Evolutionary conservation across 2,797 vertebrate species (phyloP), one percentile per base, ranked within the genome.

Genomic region (Parauchenoglanis punctatus): DNA sequence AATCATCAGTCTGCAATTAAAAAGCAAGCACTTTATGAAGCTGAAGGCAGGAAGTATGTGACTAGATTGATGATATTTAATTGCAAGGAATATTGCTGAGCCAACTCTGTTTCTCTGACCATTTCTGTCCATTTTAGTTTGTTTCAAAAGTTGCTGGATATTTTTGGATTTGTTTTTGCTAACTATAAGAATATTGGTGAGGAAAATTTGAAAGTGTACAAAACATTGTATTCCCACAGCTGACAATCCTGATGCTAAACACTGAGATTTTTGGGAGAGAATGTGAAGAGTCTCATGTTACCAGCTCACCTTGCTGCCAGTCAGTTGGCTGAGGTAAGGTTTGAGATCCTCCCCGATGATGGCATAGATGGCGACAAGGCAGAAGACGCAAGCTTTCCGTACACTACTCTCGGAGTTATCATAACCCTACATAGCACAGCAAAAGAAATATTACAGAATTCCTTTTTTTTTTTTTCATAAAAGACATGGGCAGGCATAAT

Each of bases 371-470:
- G 98, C 97, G 92, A 99, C 98, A 87, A 99, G 95, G 93, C 98
- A 99, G 96, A 99, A 99, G 89, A 99, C 98, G 52, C 98, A 99
- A 7, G 98, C 97, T 94, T 99, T 99, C 90, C 98, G 97, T 91
- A 99, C 98, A 4, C 98, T 99, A 97, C 98, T 99, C 95, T 99
- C 98, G 49, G 97, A 97, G 93, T 99, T 99, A 93, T 99, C 98
- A 73, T 99, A 99, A 89, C 98, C 98, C 98, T 99, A 94, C 68
- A 63, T 6, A 83, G 72, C 3, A 88, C 88, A 76, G 91, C 0
- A 70, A 83, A 65, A 23, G 15, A 70, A 61, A 35, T 25, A 63
- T 68, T 54, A 80, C 31, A 40, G 10, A 59, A 80, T 7, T 20
- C 4, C 17, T 35, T 35, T 35, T 35, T 35, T 35, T 35, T 35